phyloP scores from a whole-genome alignment of 2,888 invertebrate species.

The Cloeon dipterum region DNA sequence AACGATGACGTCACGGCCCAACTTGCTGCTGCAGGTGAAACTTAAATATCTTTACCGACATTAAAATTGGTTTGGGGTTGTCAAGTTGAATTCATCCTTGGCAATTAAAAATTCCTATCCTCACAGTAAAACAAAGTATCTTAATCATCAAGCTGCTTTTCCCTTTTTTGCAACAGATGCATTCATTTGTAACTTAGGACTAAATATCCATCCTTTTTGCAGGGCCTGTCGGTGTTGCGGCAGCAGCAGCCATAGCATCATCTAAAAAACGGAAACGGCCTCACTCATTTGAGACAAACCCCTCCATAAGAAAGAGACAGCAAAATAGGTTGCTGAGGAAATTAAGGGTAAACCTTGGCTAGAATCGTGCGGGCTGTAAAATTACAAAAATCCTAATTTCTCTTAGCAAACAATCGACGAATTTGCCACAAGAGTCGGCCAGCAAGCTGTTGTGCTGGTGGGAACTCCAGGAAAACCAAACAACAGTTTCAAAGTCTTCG shows the following conservation, averaged over 20 bases:
- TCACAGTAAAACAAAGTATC: too few relatives aligned
- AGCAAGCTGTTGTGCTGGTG: slow-evolving; percentile 88
- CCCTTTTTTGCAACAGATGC: too few relatives aligned
- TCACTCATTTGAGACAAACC: slow-evolving; percentile 92
- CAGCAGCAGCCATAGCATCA: slow-evolving; percentile 88
- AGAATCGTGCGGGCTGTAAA: neutral
- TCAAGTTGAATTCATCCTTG: too few relatives aligned
- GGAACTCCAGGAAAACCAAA: slow-evolving; percentile 92
- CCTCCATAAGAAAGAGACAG: slow-evolving; percentile 84
- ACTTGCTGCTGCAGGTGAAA: slow-evolving; percentile 73
- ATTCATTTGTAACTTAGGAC: slow-evolving; percentile 1
- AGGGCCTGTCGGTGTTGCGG: slow-evolving; percentile 90
- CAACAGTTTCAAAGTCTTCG: slow-evolving; percentile 89
- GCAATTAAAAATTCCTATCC: too few relatives aligned
- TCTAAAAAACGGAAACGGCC: slow-evolving; percentile 87
- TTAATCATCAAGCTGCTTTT: too few relatives aligned
- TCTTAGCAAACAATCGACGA: slow-evolving; percentile 81
- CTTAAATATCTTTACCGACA: slow-evolving; percentile 6
- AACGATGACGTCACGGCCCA: slow-evolving; percentile 91
- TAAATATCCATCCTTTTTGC: slow-evolving; percentile 7
- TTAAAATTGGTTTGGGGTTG: neutral
- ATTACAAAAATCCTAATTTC: slow-evolving; percentile 2
- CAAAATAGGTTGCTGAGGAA: slow-evolving; percentile 79
- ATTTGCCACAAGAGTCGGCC: slow-evolving; percentile 89
- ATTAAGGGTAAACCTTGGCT: slow-evolving; percentile 36